A percentile compares a stretch with the other conserved stretches of the same genome.
These are phyloP conservation scores for Chaetodon trifascialis DNA, from an alignment of 2,113 vertebrate genomes.

Conservation along the genomic window DNA sequence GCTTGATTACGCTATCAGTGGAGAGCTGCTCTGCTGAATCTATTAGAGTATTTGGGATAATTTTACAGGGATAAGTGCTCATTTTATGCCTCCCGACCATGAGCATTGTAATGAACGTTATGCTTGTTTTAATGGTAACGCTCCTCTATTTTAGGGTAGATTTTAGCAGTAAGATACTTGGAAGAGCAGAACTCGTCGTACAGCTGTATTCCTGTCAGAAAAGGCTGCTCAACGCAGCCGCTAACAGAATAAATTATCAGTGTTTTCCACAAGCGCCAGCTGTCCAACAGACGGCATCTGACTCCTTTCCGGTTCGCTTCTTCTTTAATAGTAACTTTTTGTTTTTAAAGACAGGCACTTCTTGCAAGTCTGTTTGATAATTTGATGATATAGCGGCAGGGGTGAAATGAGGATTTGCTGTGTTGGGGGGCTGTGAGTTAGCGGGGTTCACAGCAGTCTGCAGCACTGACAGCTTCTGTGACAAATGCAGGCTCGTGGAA, in stretches of 20 bases:
- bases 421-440: background rate
- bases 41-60: conserved; percentile 43
- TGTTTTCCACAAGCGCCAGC: conserved; percentile 39
- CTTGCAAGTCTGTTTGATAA: conserved; percentile 6
- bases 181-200: conserved; percentile 13
- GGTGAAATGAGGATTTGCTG: conserved; percentile 36
- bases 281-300: conserved; percentile 41
- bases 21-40: conserved; percentile 41
- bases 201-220: conserved; percentile 43
- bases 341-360: conserved; percentile 8
- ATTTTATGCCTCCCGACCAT: conserved; percentile 34
- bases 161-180: background rate
- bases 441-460: conserved; percentile 16
- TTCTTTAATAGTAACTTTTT: conserved; percentile 13
- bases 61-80: conserved; percentile 43
- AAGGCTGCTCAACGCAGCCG: conserved; percentile 21
- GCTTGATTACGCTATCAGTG: conserved; percentile 34
- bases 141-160: background rate
- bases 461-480: conserved; percentile 23
- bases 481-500: conserved; percentile 34
- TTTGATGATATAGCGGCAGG: conserved; percentile 39
- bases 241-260: conserved; percentile 41
- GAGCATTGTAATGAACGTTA: conserved; percentile 26
- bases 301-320: conserved; percentile 1
- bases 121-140: conserved; percentile 30